A percentile compares a stretch with the other conserved stretches of the same genome.
Evolutionary conservation across 2,888 invertebrate species (phyloP).

Genomic region (Scaptodrosophila latifasciaeformis): DNA sequence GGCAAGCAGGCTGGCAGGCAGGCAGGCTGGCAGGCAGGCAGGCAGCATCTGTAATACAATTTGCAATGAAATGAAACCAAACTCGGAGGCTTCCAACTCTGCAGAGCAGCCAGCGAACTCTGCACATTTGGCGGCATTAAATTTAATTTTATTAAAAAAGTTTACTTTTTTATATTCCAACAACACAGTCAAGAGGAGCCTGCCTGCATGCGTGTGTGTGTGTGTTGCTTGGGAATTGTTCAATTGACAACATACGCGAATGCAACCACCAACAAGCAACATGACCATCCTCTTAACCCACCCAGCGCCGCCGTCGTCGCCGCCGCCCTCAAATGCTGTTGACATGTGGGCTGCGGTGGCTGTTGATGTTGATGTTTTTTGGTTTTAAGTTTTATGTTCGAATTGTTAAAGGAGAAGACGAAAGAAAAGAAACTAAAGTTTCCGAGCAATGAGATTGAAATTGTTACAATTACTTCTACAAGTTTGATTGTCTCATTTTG

Average conservation of each 20-base stretch:
- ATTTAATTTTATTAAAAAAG: constrained; percentile 66
- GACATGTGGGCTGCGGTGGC: constrained; percentile 51
- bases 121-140: constrained; percentile 60
- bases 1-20: no score
- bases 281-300: no score
- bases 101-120: constrained; percentile 31
- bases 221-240: constrained; percentile 50
- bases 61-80: constrained; percentile 58
- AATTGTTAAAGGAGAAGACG: no score
- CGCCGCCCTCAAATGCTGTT: constrained; percentile 59
- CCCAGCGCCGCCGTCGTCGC: constrained; percentile 38
- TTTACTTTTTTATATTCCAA: constrained; percentile 28
- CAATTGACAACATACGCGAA: constrained; percentile 60
- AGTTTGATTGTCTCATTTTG: constrained; percentile 15
- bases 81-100: constrained; percentile 18
- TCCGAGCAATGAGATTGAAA: constrained; percentile 45
- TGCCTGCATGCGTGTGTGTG: constrained; percentile 5
- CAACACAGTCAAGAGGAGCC: background rate
- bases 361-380: constrained; percentile 15
- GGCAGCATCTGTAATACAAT: constrained; percentile 53
- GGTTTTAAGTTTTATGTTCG: constrained; percentile 46
- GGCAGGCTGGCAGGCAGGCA: no score
- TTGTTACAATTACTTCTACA: constrained; percentile 49
- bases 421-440: no score
- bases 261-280: no score